A percentile compares a stretch with the other conserved stretches of the same genome.
Evolutionary conservation across 2,797 vertebrate genomes (phyloP).

Genomic region (Poecilia wingei): DNA sequence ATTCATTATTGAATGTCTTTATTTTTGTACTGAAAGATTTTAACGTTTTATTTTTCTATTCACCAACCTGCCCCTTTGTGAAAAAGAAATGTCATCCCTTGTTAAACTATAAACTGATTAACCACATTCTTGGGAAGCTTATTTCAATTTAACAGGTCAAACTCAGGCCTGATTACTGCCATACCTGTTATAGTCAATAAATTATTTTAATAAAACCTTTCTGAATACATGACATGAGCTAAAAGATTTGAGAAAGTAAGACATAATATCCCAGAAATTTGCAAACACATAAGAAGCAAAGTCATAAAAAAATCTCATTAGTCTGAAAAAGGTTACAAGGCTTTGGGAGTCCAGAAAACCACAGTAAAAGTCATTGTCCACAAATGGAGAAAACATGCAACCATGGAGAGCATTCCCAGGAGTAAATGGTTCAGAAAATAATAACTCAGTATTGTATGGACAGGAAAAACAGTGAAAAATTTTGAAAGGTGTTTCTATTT

Average conservation of each 20-base stretch:
- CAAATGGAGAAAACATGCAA: slow-evolving; percentile 1
- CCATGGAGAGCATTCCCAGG: background rate
- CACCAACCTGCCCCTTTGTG: background rate
- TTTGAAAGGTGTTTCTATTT: background rate
- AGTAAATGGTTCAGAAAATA: background rate
- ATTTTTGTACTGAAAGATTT: background rate
- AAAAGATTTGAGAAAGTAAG: background rate
- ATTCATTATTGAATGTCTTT: background rate
- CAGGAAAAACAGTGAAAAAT: background rate
- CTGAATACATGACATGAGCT: background rate
- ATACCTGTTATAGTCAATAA: background rate
- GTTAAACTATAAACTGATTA: background rate
- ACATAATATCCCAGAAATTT: background rate
- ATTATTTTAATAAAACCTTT: background rate
- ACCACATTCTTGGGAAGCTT: background rate
- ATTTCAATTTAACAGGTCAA: background rate
- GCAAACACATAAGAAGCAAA: background rate
- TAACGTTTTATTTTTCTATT: background rate
- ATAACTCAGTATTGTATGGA: background rate
- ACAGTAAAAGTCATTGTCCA: background rate
- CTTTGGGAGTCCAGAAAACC: background rate
- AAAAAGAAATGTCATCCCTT: background rate
- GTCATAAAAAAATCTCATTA: background rate
- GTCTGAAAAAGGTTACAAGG: background rate
- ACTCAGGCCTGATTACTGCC: background rate